Percentiles rank a stretch among this genome's conserved stretches.
Conservation (phyloP, 2,797 vertebrate species). For the Myotis vivesi region DNA sequence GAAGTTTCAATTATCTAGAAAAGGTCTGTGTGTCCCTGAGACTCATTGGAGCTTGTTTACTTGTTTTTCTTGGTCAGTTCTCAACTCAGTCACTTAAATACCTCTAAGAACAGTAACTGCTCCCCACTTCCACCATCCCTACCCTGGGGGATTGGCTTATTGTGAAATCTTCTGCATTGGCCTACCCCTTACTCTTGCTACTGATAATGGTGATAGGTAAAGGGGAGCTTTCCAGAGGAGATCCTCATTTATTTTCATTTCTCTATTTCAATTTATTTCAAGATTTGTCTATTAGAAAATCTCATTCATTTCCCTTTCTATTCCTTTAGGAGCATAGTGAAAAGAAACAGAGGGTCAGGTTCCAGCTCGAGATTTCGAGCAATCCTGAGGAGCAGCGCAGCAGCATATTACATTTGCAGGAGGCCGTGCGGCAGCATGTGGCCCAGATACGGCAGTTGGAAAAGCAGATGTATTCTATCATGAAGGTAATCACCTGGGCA, state of each 20-base stretch:
- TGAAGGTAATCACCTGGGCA: slow-evolving; percentile 86
- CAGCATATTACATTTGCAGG: slow-evolving; percentile 97
- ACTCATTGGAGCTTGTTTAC: background rate
- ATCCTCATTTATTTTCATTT: background rate
- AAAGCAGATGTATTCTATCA: slow-evolving; percentile 98
- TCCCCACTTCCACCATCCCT: background rate
- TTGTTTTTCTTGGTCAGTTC: background rate
- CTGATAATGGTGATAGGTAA: background rate
- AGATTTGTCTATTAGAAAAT: background rate
- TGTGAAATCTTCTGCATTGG: slow-evolving; percentile 50
- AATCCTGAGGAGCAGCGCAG: slow-evolving; percentile 99
- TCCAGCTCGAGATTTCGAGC: slow-evolving; percentile 98
- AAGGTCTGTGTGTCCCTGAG: background rate
- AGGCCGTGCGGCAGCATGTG: slow-evolving; percentile 96
- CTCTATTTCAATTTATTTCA: slow-evolving; percentile 15
- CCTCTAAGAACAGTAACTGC: slow-evolving; percentile 17
- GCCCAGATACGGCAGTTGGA: slow-evolving; percentile 95
- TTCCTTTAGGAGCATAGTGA: slow-evolving; percentile 95
- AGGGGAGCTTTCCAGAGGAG: slow-evolving; percentile 35
- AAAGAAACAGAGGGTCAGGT: slow-evolving; percentile 98
- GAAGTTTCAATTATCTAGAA: background rate
- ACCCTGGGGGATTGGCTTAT: background rate
- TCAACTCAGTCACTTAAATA: background rate
- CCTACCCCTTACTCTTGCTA: background rate
- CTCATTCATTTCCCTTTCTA: background rate